These are phyloP conservation scores for Montipora efflorescens DNA, from an alignment of 64 coral and sea anemone species.

Conservation along the genomic window DNA sequence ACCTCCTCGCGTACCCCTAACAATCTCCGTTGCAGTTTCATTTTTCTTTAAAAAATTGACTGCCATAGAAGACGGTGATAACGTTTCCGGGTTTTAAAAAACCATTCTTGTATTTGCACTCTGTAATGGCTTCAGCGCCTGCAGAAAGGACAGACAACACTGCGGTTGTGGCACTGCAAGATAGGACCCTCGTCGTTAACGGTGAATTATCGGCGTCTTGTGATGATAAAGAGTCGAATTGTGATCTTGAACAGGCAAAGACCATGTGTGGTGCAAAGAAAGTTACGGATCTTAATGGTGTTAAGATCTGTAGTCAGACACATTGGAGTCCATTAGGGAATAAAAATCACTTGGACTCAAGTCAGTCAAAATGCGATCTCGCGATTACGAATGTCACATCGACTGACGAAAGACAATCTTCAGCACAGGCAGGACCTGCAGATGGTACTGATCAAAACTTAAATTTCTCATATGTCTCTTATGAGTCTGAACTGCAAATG, in stretches of 20 bases:
- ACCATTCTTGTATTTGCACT: not conserved
- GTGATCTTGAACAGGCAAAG: not conserved
- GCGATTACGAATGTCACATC: constrained; percentile 24
- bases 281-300: constrained; percentile 74
- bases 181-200: not conserved
- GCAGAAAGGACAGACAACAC: constrained; percentile 17
- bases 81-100: not conserved
- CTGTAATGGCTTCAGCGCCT: constrained; percentile 14
- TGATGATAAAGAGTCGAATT: not conserved
- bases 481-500: constrained; percentile 96
- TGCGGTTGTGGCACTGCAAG: not conserved
- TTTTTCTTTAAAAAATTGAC: not conserved
- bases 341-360: constrained; percentile 17
- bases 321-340: not conserved
- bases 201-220: not conserved
- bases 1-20: not conserved
- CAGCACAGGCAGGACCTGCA: constrained; percentile 27
- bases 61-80: not conserved
- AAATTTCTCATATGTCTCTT: constrained; percentile 80
- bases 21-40: not conserved
- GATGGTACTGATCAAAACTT: constrained; percentile 25
- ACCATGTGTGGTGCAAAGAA: constrained; percentile 29
- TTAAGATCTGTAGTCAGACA: constrained; percentile 29
- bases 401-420: not conserved
- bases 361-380: constrained; percentile 9